Percentiles rank a stretch among this genome's conserved stretches.
Evolutionary conservation across 2,113 vertebrate genomes (phyloP).

Genomic region (Pygoscelis adeliae): DNA sequence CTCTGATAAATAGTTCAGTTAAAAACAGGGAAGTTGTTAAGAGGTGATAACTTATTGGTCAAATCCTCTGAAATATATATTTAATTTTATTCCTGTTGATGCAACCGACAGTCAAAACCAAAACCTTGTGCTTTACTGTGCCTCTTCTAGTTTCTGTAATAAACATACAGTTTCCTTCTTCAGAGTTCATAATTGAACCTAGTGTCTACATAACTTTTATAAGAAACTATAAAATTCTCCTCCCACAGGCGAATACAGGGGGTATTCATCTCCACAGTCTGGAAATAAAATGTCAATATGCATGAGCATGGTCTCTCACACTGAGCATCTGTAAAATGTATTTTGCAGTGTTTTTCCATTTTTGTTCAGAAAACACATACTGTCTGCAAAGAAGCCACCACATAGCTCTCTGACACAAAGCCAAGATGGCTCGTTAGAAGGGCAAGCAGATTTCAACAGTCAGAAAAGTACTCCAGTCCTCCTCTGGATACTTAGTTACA

Average conservation of each 20-base stretch:
- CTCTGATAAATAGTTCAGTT: background rate
- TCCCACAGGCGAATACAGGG: background rate
- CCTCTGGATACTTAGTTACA: background rate
- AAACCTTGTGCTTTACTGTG: background rate
- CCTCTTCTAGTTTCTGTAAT: background rate
- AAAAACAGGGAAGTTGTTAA: background rate
- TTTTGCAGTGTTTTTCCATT: background rate
- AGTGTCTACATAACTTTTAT: background rate
- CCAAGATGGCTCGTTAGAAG: background rate
- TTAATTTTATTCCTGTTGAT: background rate
- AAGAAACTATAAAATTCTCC: background rate
- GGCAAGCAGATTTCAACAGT: background rate
- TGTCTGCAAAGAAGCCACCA: background rate
- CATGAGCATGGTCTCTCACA: background rate
- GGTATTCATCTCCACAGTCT: background rate
- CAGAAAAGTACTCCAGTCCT: background rate
- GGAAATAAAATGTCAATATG: background rate
- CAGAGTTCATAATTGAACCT: background rate
- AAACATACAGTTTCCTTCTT: background rate
- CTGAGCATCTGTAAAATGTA: background rate
- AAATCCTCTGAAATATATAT: background rate
- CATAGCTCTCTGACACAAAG: background rate
- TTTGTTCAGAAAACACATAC: background rate
- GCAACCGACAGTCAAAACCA: background rate
- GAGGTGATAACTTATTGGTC: background rate